phyloP scores from a whole-genome alignment of 2,113 vertebrate species.

The Antechinus stuartii region DNA sequence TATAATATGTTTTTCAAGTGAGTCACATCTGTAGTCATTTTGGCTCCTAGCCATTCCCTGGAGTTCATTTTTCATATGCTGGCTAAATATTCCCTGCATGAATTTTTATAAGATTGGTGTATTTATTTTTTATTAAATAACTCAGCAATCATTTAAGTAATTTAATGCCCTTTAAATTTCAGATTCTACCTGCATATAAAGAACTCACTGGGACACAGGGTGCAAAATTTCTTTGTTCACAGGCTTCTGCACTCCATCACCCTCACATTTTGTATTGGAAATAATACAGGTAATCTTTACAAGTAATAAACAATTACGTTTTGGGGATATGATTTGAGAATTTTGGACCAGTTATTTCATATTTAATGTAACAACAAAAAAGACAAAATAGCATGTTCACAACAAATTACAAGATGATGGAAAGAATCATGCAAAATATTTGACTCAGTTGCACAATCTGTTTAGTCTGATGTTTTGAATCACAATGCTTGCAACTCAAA shows the following conservation, averaged over 20 bases:
- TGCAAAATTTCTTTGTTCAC: background rate
- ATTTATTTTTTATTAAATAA: background rate
- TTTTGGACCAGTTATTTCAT: background rate
- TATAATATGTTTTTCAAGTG: background rate
- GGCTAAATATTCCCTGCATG: background rate
- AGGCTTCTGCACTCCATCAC: background rate
- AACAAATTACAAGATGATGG: background rate
- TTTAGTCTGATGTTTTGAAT: background rate
- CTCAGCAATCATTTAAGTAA: background rate
- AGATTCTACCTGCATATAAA: background rate
- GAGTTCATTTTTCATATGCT: background rate
- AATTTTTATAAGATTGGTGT: background rate
- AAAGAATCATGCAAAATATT: background rate
- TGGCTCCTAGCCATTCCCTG: background rate
- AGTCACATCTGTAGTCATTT: background rate
- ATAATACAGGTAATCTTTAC: background rate
- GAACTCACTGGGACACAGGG: background rate
- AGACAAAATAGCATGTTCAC: background rate
- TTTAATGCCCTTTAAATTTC: background rate
- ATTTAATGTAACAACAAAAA: background rate
- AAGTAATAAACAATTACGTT: background rate
- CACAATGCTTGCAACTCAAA: background rate
- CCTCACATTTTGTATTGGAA: background rate
- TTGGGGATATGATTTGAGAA: background rate
- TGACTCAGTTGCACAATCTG: background rate